Evolutionary conservation across 1,140 invertebrate genomes (phyloP), one percentile per base, ranked within the genome.

Genomic region (Sycophaga agraensis): DNA sequence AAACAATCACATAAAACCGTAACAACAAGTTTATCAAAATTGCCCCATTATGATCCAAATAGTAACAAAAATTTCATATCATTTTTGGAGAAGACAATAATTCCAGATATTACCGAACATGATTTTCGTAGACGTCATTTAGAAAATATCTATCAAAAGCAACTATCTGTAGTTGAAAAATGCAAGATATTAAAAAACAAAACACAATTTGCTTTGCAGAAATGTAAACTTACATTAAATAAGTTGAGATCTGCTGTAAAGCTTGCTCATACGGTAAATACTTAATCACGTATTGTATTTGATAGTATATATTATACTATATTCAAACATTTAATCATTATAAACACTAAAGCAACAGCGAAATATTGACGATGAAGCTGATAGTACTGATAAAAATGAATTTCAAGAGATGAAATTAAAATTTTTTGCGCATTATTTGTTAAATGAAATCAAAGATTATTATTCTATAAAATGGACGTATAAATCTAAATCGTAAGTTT

Each of bases 231-330:
- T 0, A 56, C 50, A 37, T 16, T 74, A 22, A 64, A 61, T 49
- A 69, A 72, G 35, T 8, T 77, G 0, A 75, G 73, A 65, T 69
- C 67, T 43, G 48, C 37, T 11, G 49, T 73, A 54, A 65, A 56
- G 16, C 70, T 69, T 57, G 66, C 67, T 19, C 45, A 73, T 4
- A 31, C 64, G 61, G 75, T 75, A 68, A 59, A 34, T 57, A 9
- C 40, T 34, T 8, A 19, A 34, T 2, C 53, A n/a, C n/a, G n/a
- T n/a, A n/a, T n/a, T n/a, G n/a, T n/a, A n/a, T n/a, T n/a, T n/a
- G n/a, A n/a, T n/a, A n/a, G n/a, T n/a, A n/a, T n/a, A n/a, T n/a
- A n/a, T n/a, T n/a, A n/a, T n/a, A n/a, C n/a, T n/a, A n/a, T n/a
- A n/a, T n/a, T n/a, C n/a, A n/a, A n/a, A n/a, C n/a, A n/a, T n/a